These are phyloP conservation scores for Hapalemur alaotrensis DNA, from an alignment of 2,797 vertebrate genomes.

Conservation along the genomic window DNA sequence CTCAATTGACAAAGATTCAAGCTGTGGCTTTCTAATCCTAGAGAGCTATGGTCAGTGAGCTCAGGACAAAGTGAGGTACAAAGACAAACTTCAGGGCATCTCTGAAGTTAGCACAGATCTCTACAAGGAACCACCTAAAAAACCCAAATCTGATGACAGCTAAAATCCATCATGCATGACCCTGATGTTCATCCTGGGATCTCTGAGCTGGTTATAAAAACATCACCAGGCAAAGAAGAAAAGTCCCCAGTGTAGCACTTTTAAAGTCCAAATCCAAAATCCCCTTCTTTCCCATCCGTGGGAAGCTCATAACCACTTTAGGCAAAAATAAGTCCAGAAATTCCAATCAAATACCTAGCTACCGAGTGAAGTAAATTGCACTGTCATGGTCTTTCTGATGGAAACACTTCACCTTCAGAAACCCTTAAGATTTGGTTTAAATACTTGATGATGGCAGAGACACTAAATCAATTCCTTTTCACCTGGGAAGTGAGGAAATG, in stretches of 20 bases:
- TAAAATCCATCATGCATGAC: accelerated
- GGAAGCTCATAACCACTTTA: not conserved
- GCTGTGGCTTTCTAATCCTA: not conserved
- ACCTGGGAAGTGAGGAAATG: not conserved
- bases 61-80: no score
- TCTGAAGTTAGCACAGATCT: not conserved
- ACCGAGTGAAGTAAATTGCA: not conserved
- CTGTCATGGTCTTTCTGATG: not conserved
- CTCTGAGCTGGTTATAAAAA: not conserved
- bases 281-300: not conserved
- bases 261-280: not conserved
- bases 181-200: not conserved
- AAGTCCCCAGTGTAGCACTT: not conserved
- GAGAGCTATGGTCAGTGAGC: not conserved
- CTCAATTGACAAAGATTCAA: accelerated
- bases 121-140: not conserved
- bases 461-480: not conserved
- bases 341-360: not conserved
- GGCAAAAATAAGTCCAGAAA: not conserved
- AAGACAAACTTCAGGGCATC: not conserved
- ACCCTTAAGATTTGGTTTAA: not conserved
- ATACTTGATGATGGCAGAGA: not conserved
- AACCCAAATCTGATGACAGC: not conserved
- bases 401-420: not conserved
- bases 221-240: not conserved